Base-by-base conservation (phyloP, 2,113 vertebrate genomes). In the Sebastes schlegelii region DNA sequence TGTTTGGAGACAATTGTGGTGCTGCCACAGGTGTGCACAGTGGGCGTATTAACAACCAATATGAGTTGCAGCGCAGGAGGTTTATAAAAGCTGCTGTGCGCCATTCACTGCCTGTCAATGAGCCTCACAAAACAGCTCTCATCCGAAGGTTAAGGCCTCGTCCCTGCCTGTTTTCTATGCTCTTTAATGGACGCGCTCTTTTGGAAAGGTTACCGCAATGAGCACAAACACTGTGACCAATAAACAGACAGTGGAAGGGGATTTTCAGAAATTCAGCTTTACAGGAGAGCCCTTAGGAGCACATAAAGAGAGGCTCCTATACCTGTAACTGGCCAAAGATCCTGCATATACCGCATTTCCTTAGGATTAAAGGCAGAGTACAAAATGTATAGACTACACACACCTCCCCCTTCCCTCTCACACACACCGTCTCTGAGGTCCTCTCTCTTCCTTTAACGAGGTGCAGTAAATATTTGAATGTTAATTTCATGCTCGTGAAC, bases 401-500 rank as follows among this genome's bases (percentile, higher is more conserved):
- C 69, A 65, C 49, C 0, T 3, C 3, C 40, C 62, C 49, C n/a
- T 40, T 54, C 17, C 8, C 54, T 34, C 34, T 34, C 61, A 63
- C 66, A 67, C 54, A 62, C 58, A 66, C 14, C 34, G 34, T 34
- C 75, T 57, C 80, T 74, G 74, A 65, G 49, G 57, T 66, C 34
- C 71, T 71, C 69, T 80, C 34, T 49, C 69, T 42, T 49, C 23
- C 67, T 82, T 77, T 70, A 81, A n/a, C 23, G 74, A 77, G 73
- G 58, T 80, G 86, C 88, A 82, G 87, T 87, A 90, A 88, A 93
- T 82, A 80, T 91, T 70, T 86, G 68, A 90, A 83, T 82, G 77
- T 52, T 82, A 85, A 92, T 94, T 90, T 92, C 86, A 90, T 91
- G 85, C 85, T 83, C n/a, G 26, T 71, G 87, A 83, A 82, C 86